A percentile compares a stretch with the other conserved stretches of the same genome.
Conservation (phyloP, 2,888 invertebrate genomes). For the Hartigia nigra region DNA sequence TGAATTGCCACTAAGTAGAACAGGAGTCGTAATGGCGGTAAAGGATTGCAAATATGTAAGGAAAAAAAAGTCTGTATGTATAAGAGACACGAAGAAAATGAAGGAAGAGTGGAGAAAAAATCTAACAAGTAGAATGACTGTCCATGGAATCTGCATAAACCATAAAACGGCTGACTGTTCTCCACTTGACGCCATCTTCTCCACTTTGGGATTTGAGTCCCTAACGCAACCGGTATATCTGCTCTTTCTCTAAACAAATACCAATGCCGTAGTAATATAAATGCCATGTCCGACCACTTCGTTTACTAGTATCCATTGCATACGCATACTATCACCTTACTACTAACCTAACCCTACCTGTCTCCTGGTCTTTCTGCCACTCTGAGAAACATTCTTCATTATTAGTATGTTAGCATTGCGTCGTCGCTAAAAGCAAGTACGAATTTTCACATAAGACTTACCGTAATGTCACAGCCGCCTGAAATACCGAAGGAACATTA, state of each 20-base stretch:
- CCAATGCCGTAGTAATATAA: not conserved
- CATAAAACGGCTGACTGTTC: conserved; percentile 13
- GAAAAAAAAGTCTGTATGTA: not conserved
- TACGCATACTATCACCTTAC: not conserved
- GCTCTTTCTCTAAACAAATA: conserved; percentile 3
- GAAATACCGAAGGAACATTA: not conserved
- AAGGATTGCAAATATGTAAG: not conserved
- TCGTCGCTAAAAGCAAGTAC: not conserved
- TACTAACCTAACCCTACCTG: not conserved
- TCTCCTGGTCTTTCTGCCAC: not conserved
- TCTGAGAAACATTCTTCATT: not conserved
- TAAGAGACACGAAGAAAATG: not conserved
- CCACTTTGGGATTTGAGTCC: conserved; percentile 8
- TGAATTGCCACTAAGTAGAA: not conserved
- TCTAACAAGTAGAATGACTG: not conserved
- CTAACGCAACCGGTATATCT: conserved; percentile 7
- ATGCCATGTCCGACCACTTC: not conserved
- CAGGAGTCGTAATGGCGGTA: not conserved
- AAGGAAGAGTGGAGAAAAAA: not conserved
- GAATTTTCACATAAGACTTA: not conserved
- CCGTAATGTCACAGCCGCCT: not conserved
- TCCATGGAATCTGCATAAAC: conserved; percentile 8
- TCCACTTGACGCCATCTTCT: conserved; percentile 13
- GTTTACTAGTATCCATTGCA: not conserved
- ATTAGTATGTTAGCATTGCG: not conserved